Conservation (phyloP, 2,888 invertebrate species). For the Dione juno region DNA sequence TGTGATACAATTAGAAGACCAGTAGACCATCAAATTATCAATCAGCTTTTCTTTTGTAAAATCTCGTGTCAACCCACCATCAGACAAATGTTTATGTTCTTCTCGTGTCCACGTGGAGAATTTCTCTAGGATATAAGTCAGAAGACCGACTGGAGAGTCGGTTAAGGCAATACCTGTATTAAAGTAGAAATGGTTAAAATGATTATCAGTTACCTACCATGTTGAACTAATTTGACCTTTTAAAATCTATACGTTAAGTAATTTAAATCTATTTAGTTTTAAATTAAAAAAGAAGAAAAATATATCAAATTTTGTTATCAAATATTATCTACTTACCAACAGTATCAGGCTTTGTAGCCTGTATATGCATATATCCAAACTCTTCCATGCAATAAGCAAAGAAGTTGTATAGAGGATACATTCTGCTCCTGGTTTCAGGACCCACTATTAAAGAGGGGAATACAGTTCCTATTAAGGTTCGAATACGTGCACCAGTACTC, state of each 20-base stretch:
- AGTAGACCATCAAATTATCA: conserved; percentile 84
- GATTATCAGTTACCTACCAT: no score
- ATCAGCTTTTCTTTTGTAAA: conserved; percentile 86
- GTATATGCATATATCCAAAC: conserved; percentile 85
- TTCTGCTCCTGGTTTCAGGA: conserved; percentile 38
- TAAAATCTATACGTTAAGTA: no score
- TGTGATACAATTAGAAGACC: conserved; percentile 88
- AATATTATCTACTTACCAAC: conserved; percentile 81
- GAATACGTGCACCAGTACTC: conserved; percentile 5
- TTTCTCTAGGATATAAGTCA: conserved; percentile 93
- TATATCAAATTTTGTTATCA: not conserved
- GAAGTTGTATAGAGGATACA: conserved; percentile 58
- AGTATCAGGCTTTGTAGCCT: conserved; percentile 93
- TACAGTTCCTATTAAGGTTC: not conserved
- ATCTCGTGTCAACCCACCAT: conserved; percentile 86
- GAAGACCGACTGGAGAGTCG: conserved; percentile 91
- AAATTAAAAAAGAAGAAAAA: no score
- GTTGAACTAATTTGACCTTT: no score
- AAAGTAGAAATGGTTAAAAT: not conserved
- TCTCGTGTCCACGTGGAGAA: conserved; percentile 89
- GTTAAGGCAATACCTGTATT: conserved; percentile 45
- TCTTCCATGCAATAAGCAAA: conserved; percentile 56
- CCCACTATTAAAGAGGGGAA: conserved; percentile 3
- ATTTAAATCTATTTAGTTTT: not conserved
- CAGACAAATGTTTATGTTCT: conserved; percentile 67